phyloP scores from a whole-genome alignment of 1,140 invertebrate genomes.

The Ephestia elutella region DNA sequence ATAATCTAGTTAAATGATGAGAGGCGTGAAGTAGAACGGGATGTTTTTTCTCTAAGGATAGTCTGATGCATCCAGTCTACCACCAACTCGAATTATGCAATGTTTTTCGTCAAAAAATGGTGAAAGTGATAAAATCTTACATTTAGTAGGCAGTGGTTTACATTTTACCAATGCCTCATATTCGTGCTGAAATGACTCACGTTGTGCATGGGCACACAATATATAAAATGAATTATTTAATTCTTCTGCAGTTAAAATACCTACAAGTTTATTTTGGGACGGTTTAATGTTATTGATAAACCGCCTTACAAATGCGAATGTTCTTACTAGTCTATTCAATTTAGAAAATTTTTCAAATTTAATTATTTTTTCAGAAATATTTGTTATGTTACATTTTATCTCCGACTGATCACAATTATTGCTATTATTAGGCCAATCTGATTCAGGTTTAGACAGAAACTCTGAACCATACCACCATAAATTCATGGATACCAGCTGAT shows the following conservation, averaged over 20 bases:
- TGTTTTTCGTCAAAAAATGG: constrained; percentile 22
- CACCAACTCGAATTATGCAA: constrained; percentile 45
- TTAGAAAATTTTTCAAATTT: constrained; percentile 16
- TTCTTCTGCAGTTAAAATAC: constrained; percentile 5
- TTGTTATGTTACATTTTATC: not conserved
- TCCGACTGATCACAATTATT: constrained; percentile 14
- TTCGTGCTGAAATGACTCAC: constrained; percentile 9
- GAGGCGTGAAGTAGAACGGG: constrained; percentile 47
- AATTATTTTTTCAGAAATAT: constrained; percentile 4
- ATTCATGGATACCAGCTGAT: not conserved
- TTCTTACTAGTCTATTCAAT: constrained; percentile 15
- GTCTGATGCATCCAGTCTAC: constrained; percentile 35
- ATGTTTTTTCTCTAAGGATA: constrained; percentile 43
- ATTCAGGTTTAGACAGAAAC: constrained; percentile 13
- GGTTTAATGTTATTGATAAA: constrained; percentile 20
- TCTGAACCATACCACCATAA: constrained; percentile 21
- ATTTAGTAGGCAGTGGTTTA: constrained; percentile 9
- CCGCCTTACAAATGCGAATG: constrained; percentile 15
- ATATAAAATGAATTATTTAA: constrained; percentile 1
- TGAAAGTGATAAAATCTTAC: constrained; percentile 8
- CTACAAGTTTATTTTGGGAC: constrained; percentile 11
- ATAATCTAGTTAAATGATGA: constrained; percentile 35
- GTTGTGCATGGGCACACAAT: constrained; percentile 1
- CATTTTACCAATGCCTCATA: not conserved
- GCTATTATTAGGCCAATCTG: constrained; percentile 10